phyloP scores from a whole-genome alignment of 2,888 invertebrate species.

The Cataglyphis rosenhaueri region DNA sequence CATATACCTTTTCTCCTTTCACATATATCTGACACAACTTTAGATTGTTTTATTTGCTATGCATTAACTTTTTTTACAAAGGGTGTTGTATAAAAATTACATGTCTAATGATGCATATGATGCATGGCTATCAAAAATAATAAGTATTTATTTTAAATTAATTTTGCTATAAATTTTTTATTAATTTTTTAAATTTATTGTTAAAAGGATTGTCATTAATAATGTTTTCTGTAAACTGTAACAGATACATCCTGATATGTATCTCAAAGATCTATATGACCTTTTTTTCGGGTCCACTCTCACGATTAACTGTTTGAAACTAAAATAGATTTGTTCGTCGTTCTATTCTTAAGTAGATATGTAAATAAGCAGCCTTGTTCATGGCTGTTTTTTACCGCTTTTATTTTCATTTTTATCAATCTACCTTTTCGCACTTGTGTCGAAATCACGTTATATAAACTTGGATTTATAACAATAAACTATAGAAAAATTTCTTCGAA shows the following conservation, averaged over 20 bases:
- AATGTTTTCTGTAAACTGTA: background rate
- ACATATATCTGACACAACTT: slow-evolving; percentile 12
- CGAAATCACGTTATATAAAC: background rate
- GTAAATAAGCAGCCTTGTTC: background rate
- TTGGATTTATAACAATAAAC: background rate
- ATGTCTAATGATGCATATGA: background rate
- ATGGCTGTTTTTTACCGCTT: background rate
- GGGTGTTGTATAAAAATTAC: background rate
- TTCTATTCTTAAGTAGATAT: background rate
- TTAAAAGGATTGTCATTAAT: background rate
- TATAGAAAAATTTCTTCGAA: slow-evolving; percentile 10
- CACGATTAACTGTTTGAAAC: background rate
- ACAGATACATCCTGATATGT: background rate
- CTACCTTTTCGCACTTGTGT: background rate
- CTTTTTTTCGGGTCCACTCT: background rate
- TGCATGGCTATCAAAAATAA: background rate
- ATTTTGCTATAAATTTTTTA: background rate
- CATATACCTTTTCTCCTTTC: slow-evolving; percentile 16
- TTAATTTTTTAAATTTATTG: background rate
- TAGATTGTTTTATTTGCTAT: background rate
- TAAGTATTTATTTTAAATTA: background rate
- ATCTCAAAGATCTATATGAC: background rate
- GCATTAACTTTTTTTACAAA: slow-evolving; percentile 13
- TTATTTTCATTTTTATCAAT: background rate
- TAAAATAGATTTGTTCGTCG: background rate